Evolutionary conservation across 2,797 vertebrate species (phyloP).

Genomic region (Novumbra hubbsi): DNA sequence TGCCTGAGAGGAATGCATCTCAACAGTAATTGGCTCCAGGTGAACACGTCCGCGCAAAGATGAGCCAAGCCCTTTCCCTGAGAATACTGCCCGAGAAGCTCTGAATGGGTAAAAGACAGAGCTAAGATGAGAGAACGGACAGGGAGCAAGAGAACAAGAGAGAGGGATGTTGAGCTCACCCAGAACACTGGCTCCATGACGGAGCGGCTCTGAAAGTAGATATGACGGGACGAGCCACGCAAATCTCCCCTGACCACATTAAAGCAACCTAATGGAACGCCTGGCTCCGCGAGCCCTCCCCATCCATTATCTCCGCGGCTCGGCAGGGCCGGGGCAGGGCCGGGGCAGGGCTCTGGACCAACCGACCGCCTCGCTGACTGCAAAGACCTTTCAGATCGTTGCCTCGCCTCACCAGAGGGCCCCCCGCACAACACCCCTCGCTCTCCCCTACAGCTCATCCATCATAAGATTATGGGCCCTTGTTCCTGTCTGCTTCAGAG

Average conservation of each 20-base stretch:
- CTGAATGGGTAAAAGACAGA: background rate
- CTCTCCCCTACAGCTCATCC: slow-evolving; percentile 7
- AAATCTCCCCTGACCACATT: slow-evolving; percentile 74
- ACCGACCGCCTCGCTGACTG: slow-evolving; percentile 10
- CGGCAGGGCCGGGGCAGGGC: slow-evolving; percentile 52
- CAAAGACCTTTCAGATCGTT: slow-evolving; percentile 29
- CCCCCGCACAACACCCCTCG: slow-evolving; percentile 1
- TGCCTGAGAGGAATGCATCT: no score
- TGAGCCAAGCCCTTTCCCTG: background rate
- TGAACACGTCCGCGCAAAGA: no score
- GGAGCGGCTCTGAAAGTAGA: slow-evolving; percentile 71
- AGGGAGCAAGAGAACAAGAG: background rate
- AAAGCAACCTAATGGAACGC: slow-evolving; percentile 78
- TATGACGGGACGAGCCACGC: slow-evolving; percentile 68
- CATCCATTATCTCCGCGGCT: slow-evolving; percentile 79
- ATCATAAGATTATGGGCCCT: background rate
- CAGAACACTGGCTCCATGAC: slow-evolving; percentile 50
- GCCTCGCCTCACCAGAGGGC: background rate
- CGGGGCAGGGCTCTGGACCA: slow-evolving; percentile 51
- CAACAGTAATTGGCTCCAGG: no score
- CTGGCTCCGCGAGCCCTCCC: slow-evolving; percentile 73
- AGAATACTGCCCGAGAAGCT: background rate
- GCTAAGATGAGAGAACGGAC: background rate
- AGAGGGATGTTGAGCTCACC: background rate
- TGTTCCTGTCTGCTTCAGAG: background rate